Evolutionary conservation across 2,888 invertebrate species (phyloP).

Genomic region (Hemithea aestivaria): DNA sequence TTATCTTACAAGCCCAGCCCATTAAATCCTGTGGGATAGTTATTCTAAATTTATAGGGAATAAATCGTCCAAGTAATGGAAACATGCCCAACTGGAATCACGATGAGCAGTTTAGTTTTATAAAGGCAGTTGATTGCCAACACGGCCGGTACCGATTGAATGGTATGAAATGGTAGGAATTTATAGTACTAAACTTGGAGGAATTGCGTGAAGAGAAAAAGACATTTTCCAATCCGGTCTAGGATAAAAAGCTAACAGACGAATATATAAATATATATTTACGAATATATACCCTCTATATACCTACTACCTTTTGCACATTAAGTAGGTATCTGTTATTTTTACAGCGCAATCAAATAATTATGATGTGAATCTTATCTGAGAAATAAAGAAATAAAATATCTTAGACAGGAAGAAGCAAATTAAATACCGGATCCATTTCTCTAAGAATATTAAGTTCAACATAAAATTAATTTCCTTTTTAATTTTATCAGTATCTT

Average conservation of each 20-base stretch:
- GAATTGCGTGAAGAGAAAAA: no score
- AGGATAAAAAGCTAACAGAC: no score
- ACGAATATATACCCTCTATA: no score
- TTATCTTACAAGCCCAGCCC: no score
- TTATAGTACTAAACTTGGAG: not conserved
- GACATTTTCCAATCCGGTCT: no score
- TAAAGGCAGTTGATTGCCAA: conserved; percentile 8
- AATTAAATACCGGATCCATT: conserved; percentile 2
- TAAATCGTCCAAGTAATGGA: conserved; percentile 9
- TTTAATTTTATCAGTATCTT: no score
- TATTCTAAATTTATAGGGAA: not conserved
- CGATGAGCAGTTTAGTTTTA: conserved; percentile 9
- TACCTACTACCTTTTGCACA: no score
- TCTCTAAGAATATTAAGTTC: not conserved
- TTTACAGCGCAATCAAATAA: conserved; percentile 2
- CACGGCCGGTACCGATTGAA: conserved; percentile 2
- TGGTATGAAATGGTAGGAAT: conserved; percentile 1
- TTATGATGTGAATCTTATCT: not conserved
- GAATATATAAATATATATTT: no score
- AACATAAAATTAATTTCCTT: no score
- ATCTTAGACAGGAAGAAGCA: not conserved
- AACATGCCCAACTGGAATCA: conserved; percentile 6
- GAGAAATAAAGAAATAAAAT: conserved; percentile 4
- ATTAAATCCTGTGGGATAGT: no score
- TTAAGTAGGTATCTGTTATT: not conserved